phyloP scores from a whole-genome alignment of 2,888 invertebrate species.

The Lepeophtheirus nordmannii region DNA sequence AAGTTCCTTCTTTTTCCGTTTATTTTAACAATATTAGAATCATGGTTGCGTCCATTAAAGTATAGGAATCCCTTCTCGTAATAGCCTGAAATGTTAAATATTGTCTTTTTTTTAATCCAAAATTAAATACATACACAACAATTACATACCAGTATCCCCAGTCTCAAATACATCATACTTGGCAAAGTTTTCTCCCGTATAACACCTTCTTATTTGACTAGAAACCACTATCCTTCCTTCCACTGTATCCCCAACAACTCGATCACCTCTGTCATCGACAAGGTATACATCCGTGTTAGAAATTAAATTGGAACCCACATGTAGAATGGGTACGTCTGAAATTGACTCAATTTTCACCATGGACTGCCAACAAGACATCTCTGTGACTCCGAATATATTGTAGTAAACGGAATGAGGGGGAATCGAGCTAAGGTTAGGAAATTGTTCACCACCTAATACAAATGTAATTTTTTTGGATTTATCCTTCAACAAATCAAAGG shows the following conservation, averaged over 20 bases:
- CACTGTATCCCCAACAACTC: not conserved
- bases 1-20: conserved; percentile 4
- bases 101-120: too few species aligned
- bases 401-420: not conserved
- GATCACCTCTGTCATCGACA: not conserved
- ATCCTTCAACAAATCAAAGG: not conserved
- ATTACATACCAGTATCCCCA: not conserved
- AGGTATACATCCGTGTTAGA: not conserved
- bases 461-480: not conserved
- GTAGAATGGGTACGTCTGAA: not conserved
- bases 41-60: not conserved
- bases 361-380: conserved; percentile 24
- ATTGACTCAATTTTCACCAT: not conserved
- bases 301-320: not conserved
- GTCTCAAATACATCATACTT: not conserved
- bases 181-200: not conserved
- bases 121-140: too few species aligned
- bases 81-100: too few species aligned
- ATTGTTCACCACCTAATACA: conserved; percentile 9
- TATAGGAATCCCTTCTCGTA: not conserved
- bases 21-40: conserved; percentile 16
- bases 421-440: not conserved
- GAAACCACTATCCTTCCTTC: not conserved
- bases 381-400: conserved; percentile 14
- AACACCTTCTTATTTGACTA: not conserved